phyloP scores from a whole-genome alignment of 2,888 invertebrate species.

The Anorthoa munda region DNA sequence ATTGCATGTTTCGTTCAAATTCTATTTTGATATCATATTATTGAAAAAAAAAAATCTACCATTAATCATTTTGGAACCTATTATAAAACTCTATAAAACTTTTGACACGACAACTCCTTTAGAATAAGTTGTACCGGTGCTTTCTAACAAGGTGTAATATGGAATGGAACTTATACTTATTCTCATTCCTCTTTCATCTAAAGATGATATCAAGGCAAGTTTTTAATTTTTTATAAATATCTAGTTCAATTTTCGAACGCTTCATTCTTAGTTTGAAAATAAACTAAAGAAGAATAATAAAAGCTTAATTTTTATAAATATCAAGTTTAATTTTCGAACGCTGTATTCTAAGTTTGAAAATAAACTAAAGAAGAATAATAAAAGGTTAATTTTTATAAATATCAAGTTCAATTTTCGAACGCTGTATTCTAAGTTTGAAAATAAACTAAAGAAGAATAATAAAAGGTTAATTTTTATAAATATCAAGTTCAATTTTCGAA shows the following conservation, averaged over 20 bases:
- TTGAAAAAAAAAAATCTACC: neutral
- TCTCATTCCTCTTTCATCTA: constrained; percentile 40
- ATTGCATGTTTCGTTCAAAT: constrained; percentile 23
- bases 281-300: neutral
- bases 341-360: neutral
- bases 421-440: neutral
- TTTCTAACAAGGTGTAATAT: constrained; percentile 70
- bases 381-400: neutral
- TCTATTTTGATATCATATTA: constrained; percentile 21
- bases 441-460: neutral
- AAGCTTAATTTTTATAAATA: neutral
- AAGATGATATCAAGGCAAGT: constrained; percentile 17
- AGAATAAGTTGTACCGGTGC: constrained; percentile 43
- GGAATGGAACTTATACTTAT: constrained; percentile 34
- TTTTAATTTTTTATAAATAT: too few species aligned
- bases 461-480: neutral
- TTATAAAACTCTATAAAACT: neutral
- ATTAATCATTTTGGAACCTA: neutral
- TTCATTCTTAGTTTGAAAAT: neutral
- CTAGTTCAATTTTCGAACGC: too few species aligned
- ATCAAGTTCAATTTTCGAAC: too few species aligned
- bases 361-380: neutral
- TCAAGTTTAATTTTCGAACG: too few species aligned
- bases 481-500: too few species aligned
- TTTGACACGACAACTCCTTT: constrained; percentile 52